Base-by-base conservation (phyloP, 2,113 vertebrate genomes). In the Aspidoscelis tigris region DNA sequence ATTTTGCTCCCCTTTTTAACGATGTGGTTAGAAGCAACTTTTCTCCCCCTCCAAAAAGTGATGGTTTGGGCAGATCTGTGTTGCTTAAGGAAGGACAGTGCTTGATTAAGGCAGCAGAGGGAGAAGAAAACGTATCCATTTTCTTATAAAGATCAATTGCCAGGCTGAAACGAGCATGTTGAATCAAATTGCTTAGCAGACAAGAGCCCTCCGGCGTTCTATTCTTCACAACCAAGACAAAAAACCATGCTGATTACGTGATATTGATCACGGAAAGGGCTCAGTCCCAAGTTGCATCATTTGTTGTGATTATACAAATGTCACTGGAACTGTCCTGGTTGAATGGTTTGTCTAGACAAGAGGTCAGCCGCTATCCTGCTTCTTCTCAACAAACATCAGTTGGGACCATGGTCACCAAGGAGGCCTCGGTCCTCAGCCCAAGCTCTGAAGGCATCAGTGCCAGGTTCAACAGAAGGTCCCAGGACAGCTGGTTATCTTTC, bases 111-210 rank as follows among this genome's bases (percentile, higher is more conserved):
- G 12, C 41, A 83, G 33, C 2, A 20, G 7, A 22, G 22, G 24
- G 47, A 4, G 8, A 68, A 7, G 61, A 66, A 41, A 43, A 58
- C 14, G 77, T 81, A n/a, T 6, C 76, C 58, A 3, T 26, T 86
- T 50, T 74, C 61, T 44, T 9, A 78, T 82, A 80, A 74, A 77
- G 77, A 26, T 72, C 86, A 72, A 78, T 3, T 7, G 26, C 81
- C 50, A 82, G 78, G 20, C 50, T 71, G 22, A 12, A 58, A 78
- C 44, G 20, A 50, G 39, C 66, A 58, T n/a, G 33, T 55, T 44
- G 83, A 88, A 88, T 24, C 10, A 2, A 22, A 44, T 9, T 76
- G 80, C 84, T 88, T 58, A 85, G 70, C 77, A 83, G 88, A 79
- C 24, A 66, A 44, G 41, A 88, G 85, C 14, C 6, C 5, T 81